These are phyloP conservation scores for Trididemnum nubilum DNA, from an alignment of 23 tunicate species.

Conservation along the genomic window DNA sequence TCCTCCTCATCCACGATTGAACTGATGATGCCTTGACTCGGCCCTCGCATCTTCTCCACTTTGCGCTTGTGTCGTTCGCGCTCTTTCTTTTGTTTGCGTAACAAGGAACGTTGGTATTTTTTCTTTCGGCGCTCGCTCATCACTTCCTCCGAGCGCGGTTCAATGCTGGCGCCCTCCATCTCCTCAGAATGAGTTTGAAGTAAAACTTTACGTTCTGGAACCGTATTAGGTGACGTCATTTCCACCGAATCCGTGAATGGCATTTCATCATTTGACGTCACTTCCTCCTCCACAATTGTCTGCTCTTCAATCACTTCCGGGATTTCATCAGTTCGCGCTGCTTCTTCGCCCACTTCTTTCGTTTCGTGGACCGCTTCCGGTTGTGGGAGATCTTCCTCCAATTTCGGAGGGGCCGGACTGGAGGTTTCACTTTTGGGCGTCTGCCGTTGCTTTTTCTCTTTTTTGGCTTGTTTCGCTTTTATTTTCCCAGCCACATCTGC, in stretches of 20 bases:
- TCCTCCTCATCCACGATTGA: slow-evolving; percentile 59
- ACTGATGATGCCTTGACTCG: slow-evolving; percentile 54
- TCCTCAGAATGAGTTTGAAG: background rate
- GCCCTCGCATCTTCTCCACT: slow-evolving; percentile 71
- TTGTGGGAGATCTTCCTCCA: background rate
- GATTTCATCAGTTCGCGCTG: background rate
- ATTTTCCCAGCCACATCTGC: slow-evolving; percentile 41
- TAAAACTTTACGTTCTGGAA: background rate
- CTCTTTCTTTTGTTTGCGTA: slow-evolving; percentile 70
- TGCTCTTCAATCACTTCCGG: slow-evolving; percentile 36
- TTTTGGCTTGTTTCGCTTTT: slow-evolving; percentile 33
- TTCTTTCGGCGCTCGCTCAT: background rate
- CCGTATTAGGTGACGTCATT: background rate
- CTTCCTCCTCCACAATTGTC: slow-evolving; percentile 39
- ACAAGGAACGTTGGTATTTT: slow-evolving; percentile 36
- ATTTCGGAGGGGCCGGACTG: background rate
- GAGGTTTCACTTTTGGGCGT: background rate
- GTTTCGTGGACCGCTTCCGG: background rate
- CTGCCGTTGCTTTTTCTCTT: background rate
- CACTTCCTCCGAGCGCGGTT: background rate
- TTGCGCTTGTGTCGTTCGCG: slow-evolving; percentile 51
- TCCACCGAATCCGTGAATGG: background rate
- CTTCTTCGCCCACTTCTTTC: slow-evolving; percentile 27
- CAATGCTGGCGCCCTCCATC: too few relatives aligned
- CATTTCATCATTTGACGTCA: slow-evolving; percentile 7